phyloP scores from a whole-genome alignment of 2,888 invertebrate genomes.

The Microchrysa polita region DNA sequence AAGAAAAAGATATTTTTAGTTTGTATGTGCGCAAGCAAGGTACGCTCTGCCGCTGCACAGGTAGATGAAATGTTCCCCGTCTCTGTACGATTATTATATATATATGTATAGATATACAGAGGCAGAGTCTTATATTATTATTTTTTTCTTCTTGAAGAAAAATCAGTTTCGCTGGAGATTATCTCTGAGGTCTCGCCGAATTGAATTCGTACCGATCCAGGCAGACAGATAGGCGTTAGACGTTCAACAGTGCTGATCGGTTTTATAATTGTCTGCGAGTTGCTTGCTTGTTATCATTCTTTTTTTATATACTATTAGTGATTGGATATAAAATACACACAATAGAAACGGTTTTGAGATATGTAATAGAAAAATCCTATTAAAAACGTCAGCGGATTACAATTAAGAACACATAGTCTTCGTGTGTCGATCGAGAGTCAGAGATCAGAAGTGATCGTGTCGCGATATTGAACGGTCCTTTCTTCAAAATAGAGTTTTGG shows the following conservation, averaged over 20 bases:
- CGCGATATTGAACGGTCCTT: not conserved
- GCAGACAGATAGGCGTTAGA: constrained; percentile 66
- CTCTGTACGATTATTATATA: constrained; percentile 20
- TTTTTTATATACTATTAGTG: no score
- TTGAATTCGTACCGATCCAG: constrained; percentile 59
- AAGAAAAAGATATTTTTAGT: constrained; percentile 43
- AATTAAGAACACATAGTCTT: no score
- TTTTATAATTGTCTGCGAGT: constrained; percentile 63
- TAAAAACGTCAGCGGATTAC: no score
- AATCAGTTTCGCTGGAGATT: constrained; percentile 42
- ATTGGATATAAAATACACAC: no score
- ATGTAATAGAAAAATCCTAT: no score
- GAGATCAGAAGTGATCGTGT: constrained; percentile 18
- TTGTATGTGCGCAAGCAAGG: constrained; percentile 41
- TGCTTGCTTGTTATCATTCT: constrained; percentile 53
- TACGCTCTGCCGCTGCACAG: no score
- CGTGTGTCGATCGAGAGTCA: no score
- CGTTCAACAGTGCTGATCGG: constrained; percentile 66
- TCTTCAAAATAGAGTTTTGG: no score
- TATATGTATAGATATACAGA: constrained; percentile 33
- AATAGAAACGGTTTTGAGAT: no score
- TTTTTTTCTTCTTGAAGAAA: constrained; percentile 6
- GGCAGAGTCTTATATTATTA: constrained; percentile 39
- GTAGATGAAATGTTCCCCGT: constrained; percentile 29
- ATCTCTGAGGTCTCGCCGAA: constrained; percentile 33